Evolutionary conservation across 2,113 vertebrate genomes (phyloP).

Genomic region (Dicentrarchus labrax): DNA sequence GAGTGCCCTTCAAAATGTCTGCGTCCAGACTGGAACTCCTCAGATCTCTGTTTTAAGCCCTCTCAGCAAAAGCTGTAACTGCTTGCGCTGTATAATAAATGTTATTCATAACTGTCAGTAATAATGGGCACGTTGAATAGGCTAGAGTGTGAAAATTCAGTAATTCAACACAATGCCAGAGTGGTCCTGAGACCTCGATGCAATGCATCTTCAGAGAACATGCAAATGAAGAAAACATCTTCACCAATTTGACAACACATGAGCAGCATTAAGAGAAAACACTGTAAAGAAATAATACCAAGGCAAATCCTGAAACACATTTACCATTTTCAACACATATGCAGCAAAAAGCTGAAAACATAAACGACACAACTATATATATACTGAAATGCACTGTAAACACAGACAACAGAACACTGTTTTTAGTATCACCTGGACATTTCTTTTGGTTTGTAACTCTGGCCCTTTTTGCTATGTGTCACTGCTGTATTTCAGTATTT

Average conservation of each 20-base stretch:
- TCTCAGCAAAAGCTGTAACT: constrained; percentile 31
- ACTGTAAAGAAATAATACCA: background rate
- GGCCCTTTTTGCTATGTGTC: no score
- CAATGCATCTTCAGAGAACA: background rate
- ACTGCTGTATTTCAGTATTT: background rate
- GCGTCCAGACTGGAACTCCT: constrained; percentile 41
- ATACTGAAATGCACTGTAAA: background rate
- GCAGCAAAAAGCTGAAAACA: background rate
- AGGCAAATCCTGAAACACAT: background rate
- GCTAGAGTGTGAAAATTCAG: constrained; percentile 8
- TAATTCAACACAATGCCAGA: background rate
- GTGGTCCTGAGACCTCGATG: background rate
- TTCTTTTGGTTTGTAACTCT: background rate
- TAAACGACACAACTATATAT: background rate
- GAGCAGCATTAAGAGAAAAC: background rate
- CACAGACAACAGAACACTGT: background rate
- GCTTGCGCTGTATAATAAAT: background rate
- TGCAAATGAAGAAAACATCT: background rate
- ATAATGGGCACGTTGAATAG: constrained; percentile 12
- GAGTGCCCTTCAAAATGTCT: constrained; percentile 46
- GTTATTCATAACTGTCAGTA: constrained; percentile 43
- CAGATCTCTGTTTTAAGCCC: constrained; percentile 38
- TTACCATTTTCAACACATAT: background rate
- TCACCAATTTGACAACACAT: background rate
- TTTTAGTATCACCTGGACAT: background rate